Base-by-base conservation (phyloP, 2,797 vertebrate species). In the Hippocampus kuda region DNA sequence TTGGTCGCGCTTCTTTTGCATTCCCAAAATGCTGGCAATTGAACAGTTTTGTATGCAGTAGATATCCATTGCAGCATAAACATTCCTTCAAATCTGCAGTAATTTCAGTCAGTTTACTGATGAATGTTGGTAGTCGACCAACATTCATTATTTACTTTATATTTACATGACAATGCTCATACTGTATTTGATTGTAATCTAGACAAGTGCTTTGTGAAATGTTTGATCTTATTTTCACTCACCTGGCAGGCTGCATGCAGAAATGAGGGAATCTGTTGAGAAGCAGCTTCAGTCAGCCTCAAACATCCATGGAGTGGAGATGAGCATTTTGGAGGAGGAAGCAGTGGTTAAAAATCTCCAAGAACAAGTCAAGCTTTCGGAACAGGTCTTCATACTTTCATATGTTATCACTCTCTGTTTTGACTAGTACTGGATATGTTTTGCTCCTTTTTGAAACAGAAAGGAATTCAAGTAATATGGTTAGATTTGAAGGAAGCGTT, bases 221-320 rank as follows among this genome's bases (percentile, higher is more conserved):
- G 9, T 66, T 53, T 44, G 24, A 12, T 22, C 16, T 24, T 62
- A 70, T 53, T 63, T 51, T 53, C n/a, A 10, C 30, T 30, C 8
- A 22, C 67, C 71, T 66, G 22, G 26, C 81, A 99, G 97, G 79
- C 89, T 99, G 56, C 91, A 98, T 71, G 74, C 81, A 44, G 93
- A 95, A 81, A 88, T 97, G 77, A 94, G 92, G 76, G 86, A 92
- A 24, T 85, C 85, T 30, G 78, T 96, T 75, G 92, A 95, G 86
- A 93, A 88, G 73, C 93, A 94, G 66, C 83, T 98, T 65, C 91
- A 94, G 34, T 67, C 78, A 53, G 41, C 93, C 68, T 89, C 93
- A 8, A 67, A 77, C 56, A 79, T 77, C 11, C 11, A 84, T 49
- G 79, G 79, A 62, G 64, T 22, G 54, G 90, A 84, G 71, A 86